Conservation (phyloP, 2,888 invertebrate genomes). For the Chrysomela aeneicollis region DNA sequence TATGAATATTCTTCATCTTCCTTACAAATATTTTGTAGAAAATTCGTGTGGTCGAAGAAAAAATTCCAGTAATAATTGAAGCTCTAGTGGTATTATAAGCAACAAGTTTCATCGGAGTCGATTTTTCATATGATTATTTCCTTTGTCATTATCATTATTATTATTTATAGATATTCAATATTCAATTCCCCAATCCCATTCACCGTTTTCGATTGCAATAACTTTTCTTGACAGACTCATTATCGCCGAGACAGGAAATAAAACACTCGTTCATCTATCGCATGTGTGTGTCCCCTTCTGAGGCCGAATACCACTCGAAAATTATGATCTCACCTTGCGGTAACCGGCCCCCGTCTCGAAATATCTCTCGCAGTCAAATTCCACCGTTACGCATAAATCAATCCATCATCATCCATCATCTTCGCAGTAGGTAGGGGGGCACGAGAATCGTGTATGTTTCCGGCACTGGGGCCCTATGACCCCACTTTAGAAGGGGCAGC, state of each 20-base stretch:
- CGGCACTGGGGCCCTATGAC: conserved; percentile 43
- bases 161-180: not conserved
- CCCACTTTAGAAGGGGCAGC: not conserved
- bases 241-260: not conserved
- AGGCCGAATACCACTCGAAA: not conserved
- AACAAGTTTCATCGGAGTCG: too few species aligned
- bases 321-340: conserved; percentile 16
- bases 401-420: conserved; percentile 53
- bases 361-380: conserved; percentile 44
- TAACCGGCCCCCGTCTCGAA: conserved; percentile 4
- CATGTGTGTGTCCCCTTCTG: not conserved
- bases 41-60: too few species aligned
- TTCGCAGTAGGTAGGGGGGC: conserved; percentile 43
- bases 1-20: too few species aligned
- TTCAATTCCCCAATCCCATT: not conserved
- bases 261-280: not conserved
- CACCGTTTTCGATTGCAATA: not conserved
- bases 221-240: not conserved
- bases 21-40: too few species aligned
- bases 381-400: conserved; percentile 53
- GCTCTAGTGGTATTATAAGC: too few species aligned
- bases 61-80: too few species aligned
- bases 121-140: too few species aligned
- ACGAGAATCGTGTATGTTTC: conserved; percentile 37
- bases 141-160: not conserved